Base-by-base conservation (phyloP, 1,140 invertebrate species). In the Hyles euphorbiae region DNA sequence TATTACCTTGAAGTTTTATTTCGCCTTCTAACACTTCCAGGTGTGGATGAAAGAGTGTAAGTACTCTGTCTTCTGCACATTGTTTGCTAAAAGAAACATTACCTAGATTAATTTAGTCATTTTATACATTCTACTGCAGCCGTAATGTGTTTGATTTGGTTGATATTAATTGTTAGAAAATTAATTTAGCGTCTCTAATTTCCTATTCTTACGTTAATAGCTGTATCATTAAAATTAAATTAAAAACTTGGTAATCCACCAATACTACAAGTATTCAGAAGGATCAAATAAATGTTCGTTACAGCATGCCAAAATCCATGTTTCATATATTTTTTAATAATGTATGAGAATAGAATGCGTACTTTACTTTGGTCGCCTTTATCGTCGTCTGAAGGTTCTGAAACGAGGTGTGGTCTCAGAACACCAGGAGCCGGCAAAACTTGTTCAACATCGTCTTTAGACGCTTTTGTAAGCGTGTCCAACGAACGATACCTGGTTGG, bases 1-100 rank as follows among this genome's bases (percentile, higher is more conserved):
- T 2, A 43, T n/a, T 64, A 84, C 83, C 83, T 84, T 3, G 83
- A 87, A 32, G 83, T 87, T 65, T 87, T 87, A 52, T 84, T 87
- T 8, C 77, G 74, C 46, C 57, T 54, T 34, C 67, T 65, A 5
- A 71, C 61, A 54, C 72, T 76, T 2, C 65, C 76, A 22, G 83
- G 72, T 3, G 78, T 76, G 2, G 76, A 75, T 6, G 74, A 70
- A 7, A 87, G 8, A 0, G 81, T 84, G 55, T 87, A 87, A 0
- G 83, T 87, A 60, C 83, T 80, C 59, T 87, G 81, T 60, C 81
- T 70, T 53, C 68, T 67, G 59, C 68, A 12, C 52, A 53, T 53
- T 9, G 52, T 12, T 36, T 53, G 34, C 52, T 53, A 34, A 6
- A 51, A 51, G 1, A 8, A 40, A 40, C 4, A 40, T 40, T 40